phyloP scores from a whole-genome alignment of 2,113 vertebrate genomes.

The Camelus bactrianus region DNA sequence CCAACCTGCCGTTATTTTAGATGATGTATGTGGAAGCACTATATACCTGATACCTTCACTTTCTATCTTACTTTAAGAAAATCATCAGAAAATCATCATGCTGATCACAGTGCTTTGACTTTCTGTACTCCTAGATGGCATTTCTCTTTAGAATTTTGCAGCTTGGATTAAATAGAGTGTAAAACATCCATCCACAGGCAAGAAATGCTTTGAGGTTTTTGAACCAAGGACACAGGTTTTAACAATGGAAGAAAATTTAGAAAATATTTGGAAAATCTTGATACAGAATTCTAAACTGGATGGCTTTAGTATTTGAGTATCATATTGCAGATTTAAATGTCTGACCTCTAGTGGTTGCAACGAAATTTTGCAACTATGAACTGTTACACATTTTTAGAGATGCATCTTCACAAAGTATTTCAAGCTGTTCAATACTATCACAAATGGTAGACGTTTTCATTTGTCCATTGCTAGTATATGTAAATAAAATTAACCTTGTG shows the following conservation, averaged over 20 bases:
- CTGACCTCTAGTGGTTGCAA: constrained; percentile 59
- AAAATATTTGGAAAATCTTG: background rate
- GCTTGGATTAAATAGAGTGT: background rate
- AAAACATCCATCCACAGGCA: background rate
- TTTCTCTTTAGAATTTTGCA: background rate
- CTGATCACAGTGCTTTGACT: background rate
- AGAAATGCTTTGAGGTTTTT: background rate
- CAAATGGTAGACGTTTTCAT: background rate
- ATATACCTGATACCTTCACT: background rate
- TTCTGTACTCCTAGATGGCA: background rate
- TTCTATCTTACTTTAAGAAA: background rate
- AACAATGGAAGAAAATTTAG: background rate
- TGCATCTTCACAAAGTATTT: background rate
- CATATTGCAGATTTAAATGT: background rate
- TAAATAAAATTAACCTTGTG: background rate
- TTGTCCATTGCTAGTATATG: background rate
- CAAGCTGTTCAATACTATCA: background rate
- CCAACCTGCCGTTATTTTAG: background rate
- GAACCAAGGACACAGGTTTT: background rate
- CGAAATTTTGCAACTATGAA: background rate
- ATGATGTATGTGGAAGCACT: background rate
- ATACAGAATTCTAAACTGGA: background rate
- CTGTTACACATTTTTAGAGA: background rate
- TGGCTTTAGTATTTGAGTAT: background rate
- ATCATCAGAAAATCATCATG: background rate